These are phyloP conservation scores for Xiphias gladius DNA, from an alignment of 2,113 vertebrate genomes.

Conservation along the genomic window DNA sequence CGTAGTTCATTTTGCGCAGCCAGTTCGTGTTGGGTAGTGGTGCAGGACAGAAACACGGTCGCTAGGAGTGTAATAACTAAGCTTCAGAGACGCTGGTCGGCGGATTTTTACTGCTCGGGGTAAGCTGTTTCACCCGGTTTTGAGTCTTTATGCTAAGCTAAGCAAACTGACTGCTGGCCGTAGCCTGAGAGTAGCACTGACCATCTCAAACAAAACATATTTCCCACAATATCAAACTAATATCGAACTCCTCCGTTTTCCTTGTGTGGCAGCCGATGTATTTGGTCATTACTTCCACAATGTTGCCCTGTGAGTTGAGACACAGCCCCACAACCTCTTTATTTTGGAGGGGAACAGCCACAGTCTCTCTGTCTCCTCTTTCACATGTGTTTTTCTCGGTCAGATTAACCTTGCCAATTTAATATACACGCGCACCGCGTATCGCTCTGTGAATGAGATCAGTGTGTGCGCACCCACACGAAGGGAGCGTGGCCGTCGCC, in stretches of 20 bases:
- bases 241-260: neutral
- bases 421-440: neutral
- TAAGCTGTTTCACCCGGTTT: too few species aligned
- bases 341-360: neutral
- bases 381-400: conserved; percentile 29
- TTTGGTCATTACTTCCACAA: neutral
- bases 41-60: too few species aligned
- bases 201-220: too few species aligned
- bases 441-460: conserved; percentile 26
- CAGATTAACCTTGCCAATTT: conserved; percentile 6
- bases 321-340: neutral
- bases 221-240: neutral
- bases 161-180: too few species aligned
- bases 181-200: too few species aligned
- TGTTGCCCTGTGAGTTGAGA: neutral
- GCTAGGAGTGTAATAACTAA: too few species aligned
- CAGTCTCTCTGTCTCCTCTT: conserved; percentile 7
- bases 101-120: too few species aligned
- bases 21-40: too few species aligned
- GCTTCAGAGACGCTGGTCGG: too few species aligned
- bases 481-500: neutral
- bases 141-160: too few species aligned
- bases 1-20: neutral
- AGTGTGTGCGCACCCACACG: neutral
- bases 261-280: neutral